phyloP scores from a whole-genome alignment of 2,797 vertebrate genomes.

The Xenentodon cancila region DNA sequence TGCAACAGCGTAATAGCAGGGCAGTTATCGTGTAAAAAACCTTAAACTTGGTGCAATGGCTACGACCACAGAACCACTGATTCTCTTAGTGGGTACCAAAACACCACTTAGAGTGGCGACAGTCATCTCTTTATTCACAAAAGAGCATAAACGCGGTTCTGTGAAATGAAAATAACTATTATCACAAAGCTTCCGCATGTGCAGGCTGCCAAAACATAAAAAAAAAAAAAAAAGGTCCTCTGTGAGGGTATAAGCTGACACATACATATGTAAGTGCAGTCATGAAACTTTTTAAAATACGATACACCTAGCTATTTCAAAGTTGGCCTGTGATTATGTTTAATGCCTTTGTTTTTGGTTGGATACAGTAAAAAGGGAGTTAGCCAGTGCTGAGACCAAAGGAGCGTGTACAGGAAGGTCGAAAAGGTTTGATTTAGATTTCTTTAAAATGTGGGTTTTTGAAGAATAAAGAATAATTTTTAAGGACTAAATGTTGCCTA shows the following conservation, averaged over 20 bases:
- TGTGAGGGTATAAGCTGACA: conserved; percentile 63
- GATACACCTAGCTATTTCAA: conserved; percentile 68
- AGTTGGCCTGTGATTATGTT: conserved; percentile 69
- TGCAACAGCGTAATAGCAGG: conserved; percentile 20
- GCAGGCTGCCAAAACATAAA: conserved; percentile 59
- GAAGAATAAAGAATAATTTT: conserved; percentile 31
- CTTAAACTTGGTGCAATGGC: conserved; percentile 31
- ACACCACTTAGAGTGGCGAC: conserved; percentile 70
- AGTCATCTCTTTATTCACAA: conserved; percentile 69
- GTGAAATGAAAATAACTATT: conserved; percentile 76
- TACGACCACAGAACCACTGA: conserved; percentile 53
- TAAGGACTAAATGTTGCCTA: conserved; percentile 31
- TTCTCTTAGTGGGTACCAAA: conserved; percentile 65
- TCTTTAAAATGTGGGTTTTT: conserved; percentile 12
- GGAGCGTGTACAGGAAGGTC: conserved; percentile 7
- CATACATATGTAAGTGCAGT: conserved; percentile 61
- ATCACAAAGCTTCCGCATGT: conserved; percentile 65
- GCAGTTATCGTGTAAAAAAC: conserved; percentile 27
- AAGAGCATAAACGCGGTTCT: conserved; percentile 56
- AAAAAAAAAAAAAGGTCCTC: conserved; percentile 56
- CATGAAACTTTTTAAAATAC: conserved; percentile 67
- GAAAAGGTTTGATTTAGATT: background rate
- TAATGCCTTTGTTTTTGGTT: conserved; percentile 71
- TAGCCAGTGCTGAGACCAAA: conserved; percentile 32
- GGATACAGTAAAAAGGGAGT: conserved; percentile 14